These are phyloP conservation scores for Platanista minor DNA, from an alignment of 2,113 vertebrate species.

Conservation along the genomic window DNA sequence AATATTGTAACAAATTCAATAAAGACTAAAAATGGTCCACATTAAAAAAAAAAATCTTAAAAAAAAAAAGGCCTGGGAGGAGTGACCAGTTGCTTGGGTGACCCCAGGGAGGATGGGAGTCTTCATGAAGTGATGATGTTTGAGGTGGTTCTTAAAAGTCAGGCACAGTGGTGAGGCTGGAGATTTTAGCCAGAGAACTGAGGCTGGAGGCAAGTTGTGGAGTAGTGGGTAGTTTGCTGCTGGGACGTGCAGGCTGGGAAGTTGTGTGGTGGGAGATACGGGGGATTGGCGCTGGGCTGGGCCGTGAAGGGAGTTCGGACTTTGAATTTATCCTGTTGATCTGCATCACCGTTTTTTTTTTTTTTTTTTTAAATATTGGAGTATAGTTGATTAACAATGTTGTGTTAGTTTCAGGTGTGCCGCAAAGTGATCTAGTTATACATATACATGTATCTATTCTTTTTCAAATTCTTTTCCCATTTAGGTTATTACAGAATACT, in stretches of 20 bases:
- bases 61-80: no score
- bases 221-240: neutral
- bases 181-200: neutral
- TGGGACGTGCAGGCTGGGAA: neutral
- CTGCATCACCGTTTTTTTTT: neutral
- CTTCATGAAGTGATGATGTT: neutral
- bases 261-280: accelerated
- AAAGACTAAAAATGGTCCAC: no score
- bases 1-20: no score
- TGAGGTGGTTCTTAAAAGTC: neutral
- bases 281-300: neutral
- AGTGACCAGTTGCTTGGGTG: neutral
- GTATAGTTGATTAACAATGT: no score
- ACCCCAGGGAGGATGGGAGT: no score
- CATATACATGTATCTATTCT: no score
- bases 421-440: no score
- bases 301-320: neutral
- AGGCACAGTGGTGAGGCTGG: accelerated
- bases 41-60: no score
- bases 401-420: no score
- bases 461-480: no score
- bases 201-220: neutral
- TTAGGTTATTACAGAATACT: no score
- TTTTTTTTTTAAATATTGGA: no score
- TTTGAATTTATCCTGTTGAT: neutral